Percentiles rank a stretch among this genome's conserved stretches.
Conservation (phyloP, 64 coral and sea anemone genomes). For the Pocillopora damicornis region DNA sequence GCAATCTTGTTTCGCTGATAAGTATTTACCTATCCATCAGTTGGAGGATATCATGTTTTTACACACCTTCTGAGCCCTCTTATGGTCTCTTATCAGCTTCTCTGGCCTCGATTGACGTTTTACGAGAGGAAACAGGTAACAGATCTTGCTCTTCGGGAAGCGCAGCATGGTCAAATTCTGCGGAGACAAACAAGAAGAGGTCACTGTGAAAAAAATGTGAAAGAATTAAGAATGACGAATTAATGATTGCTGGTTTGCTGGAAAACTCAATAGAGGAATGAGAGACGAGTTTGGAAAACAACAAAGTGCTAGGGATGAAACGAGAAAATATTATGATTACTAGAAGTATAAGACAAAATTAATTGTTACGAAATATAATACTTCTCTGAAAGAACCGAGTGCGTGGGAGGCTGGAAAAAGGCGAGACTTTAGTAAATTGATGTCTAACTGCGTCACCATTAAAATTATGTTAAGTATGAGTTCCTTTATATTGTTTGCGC, state of each 20-base stretch:
- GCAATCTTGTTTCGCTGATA: not conserved
- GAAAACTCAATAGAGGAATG: not conserved
- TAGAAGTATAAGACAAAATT: too few relatives aligned
- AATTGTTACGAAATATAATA: too few relatives aligned
- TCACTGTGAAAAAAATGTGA: not conserved
- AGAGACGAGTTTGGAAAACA: not conserved
- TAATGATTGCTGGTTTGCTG: not conserved
- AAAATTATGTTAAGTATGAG: too few relatives aligned
- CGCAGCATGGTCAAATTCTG: not conserved
- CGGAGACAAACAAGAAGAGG: too few relatives aligned
- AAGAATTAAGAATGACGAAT: not conserved
- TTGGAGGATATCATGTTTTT: not conserved
- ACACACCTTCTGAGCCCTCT: not conserved
- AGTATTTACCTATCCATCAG: not conserved
- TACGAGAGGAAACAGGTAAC: not conserved
- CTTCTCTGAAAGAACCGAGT: too few relatives aligned
- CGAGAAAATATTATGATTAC: too few relatives aligned
- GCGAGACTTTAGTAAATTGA: too few relatives aligned
- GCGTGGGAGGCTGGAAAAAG: too few relatives aligned
- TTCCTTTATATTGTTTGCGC: too few relatives aligned
- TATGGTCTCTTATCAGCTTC: not conserved
- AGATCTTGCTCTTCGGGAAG: not conserved
- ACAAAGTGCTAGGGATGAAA: too few relatives aligned
- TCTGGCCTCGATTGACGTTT: not conserved
- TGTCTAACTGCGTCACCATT: too few relatives aligned